Evolutionary conservation across 2,113 vertebrate genomes (phyloP).

Genomic region (Vidua macroura): DNA sequence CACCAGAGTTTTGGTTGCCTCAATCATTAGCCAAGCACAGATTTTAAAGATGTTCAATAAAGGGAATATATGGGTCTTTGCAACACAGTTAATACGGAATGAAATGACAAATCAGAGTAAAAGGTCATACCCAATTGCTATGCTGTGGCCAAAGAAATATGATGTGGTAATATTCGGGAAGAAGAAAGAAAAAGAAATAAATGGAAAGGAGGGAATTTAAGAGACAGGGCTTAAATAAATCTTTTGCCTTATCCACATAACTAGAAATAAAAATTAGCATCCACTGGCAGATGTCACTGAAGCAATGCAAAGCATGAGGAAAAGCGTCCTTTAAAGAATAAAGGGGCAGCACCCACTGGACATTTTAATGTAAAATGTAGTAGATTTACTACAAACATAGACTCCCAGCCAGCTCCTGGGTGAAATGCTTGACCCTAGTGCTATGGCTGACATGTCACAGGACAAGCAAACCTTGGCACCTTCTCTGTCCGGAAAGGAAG

Average conservation of each 20-base stretch:
- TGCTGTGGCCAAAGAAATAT: not conserved
- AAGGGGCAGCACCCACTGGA: not conserved
- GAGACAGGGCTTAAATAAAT: not conserved
- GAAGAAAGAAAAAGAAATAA: not conserved
- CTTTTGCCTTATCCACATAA: not conserved
- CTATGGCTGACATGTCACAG: not conserved
- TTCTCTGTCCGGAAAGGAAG: not conserved
- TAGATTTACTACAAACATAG: not conserved
- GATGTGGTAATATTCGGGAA: not conserved
- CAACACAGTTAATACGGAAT: not conserved
- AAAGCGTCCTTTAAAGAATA: not conserved
- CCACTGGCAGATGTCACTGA: not conserved
- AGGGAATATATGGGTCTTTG: not conserved
- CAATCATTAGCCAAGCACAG: constrained; percentile 9
- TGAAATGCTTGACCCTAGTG: not conserved
- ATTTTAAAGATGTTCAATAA: constrained; percentile 32
- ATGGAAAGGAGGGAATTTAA: not conserved
- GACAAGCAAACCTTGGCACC: not conserved
- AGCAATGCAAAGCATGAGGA: not conserved
- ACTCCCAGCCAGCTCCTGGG: not conserved
- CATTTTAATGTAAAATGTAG: not conserved
- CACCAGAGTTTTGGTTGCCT: not conserved
- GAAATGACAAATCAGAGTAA: constrained; percentile 14
- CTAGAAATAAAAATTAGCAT: not conserved
- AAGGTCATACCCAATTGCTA: not conserved